Evolutionary conservation across 2,113 vertebrate genomes (phyloP).

Genomic region (Oryzias melastigma): DNA sequence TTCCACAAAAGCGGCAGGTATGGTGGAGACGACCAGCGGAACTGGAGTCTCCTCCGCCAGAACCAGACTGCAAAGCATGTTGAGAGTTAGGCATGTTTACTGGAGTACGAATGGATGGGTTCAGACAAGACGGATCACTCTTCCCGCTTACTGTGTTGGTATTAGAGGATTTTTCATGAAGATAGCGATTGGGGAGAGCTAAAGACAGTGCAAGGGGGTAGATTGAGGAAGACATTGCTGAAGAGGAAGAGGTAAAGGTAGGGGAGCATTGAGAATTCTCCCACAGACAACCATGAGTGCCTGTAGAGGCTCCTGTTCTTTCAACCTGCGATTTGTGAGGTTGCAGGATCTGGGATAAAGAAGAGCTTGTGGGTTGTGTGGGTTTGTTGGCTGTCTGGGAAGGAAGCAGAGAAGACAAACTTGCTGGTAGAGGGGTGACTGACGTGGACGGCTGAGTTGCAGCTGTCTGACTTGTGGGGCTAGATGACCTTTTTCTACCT

Average conservation of each 20-base stretch:
- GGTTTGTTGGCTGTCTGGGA: conserved; percentile 61
- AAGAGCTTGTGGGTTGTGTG: conserved; percentile 52
- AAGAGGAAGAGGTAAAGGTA: conserved; percentile 58
- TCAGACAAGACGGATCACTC: conserved; percentile 57
- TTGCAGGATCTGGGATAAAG: conserved; percentile 72
- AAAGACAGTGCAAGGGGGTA: conserved; percentile 72
- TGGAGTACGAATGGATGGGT: conserved; percentile 57
- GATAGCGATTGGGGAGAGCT: conserved; percentile 70
- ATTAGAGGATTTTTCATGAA: conserved; percentile 80
- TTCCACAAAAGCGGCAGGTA: conserved; percentile 88
- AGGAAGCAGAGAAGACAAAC: conserved; percentile 74
- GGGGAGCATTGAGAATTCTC: conserved; percentile 47
- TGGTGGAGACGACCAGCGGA: conserved; percentile 74
- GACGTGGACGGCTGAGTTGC: conserved; percentile 55
- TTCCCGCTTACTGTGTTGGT: conserved; percentile 60
- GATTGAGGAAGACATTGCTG: conserved; percentile 55
- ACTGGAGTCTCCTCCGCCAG: conserved; percentile 47
- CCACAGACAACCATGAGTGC: conserved; percentile 45
- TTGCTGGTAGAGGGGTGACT: conserved; percentile 73
- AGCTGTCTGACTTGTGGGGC: conserved; percentile 39
- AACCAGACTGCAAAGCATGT: conserved; percentile 51
- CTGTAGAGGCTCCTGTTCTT: conserved; percentile 33
- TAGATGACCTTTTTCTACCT: conserved; percentile 55
- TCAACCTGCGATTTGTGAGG: conserved; percentile 71
- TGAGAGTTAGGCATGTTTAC: conserved; percentile 53